Conservation (phyloP, 2,113 vertebrate species). For the Agapornis roseicollis region DNA sequence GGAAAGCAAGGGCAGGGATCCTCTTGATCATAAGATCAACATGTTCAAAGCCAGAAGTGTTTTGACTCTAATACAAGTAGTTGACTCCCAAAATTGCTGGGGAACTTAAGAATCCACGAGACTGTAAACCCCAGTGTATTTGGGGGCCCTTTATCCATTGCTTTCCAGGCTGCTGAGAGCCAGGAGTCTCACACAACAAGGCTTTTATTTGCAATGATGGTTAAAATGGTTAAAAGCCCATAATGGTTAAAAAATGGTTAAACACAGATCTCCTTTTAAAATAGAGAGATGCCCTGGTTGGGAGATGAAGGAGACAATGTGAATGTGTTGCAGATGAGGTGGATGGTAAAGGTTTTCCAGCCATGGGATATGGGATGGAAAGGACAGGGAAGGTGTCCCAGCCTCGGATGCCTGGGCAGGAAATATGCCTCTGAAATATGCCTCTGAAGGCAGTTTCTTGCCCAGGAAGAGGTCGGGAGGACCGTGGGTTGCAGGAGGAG, state of each 20-base stretch:
- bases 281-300: neutral
- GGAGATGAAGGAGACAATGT: neutral
- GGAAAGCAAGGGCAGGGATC: accelerated
- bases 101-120: neutral
- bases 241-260: neutral
- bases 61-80: neutral
- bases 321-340: accelerated
- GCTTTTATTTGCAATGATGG: neutral
- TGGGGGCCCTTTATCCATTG: neutral
- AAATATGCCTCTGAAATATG: too few species aligned
- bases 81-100: neutral
- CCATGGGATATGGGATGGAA: neutral
- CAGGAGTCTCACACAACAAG: neutral
- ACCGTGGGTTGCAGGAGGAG: neutral
- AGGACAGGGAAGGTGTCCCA: accelerated
- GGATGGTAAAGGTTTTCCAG: neutral
- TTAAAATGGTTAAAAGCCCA: neutral
- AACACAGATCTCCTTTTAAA: neutral
- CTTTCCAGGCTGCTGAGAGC: neutral
- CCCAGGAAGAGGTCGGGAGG: neutral
- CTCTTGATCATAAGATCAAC: neutral
- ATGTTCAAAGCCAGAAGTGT: neutral
- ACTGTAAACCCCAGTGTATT: neutral
- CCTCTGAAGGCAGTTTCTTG: neutral
- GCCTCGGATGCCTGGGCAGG: neutral